Evolutionary conservation across 2,888 invertebrate species (phyloP).

Genomic region (Shargacucullia verbasci): DNA sequence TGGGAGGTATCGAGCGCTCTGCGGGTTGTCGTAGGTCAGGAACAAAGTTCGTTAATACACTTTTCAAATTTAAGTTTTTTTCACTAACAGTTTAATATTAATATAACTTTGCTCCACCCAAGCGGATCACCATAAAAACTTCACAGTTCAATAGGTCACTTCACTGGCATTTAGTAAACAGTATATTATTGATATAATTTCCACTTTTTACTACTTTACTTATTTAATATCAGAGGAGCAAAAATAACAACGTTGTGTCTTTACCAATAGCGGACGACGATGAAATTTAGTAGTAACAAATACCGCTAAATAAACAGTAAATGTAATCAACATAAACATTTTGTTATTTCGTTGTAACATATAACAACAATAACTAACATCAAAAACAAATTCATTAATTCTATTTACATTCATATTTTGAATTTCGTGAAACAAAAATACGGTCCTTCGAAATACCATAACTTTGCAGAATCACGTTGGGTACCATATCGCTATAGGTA

Average conservation of each 20-base stretch:
- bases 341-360: no score
- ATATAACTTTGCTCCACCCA: neutral
- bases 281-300: no score
- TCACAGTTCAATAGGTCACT: constrained; percentile 10
- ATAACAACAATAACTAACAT: no score
- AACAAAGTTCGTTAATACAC: constrained; percentile 1
- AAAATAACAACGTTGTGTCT: constrained; percentile 2
- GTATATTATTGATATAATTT: constrained; percentile 1
- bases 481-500: no score
- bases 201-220: neutral
- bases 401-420: no score
- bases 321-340: no score
- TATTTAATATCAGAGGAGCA: constrained; percentile 5
- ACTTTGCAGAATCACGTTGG: no score
- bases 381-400: no score
- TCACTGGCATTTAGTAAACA: neutral
- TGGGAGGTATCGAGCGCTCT: constrained; percentile 10
- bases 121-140: neutral
- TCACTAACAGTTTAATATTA: neutral
- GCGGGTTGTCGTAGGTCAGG: constrained; percentile 10
- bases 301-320: no score
- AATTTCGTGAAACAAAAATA: no score
- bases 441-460: no score
- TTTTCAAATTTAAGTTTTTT: constrained; percentile 8
- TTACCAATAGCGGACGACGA: no score